Evolutionary conservation across 2,888 invertebrate genomes (phyloP), one percentile per base, ranked within the genome.

Genomic region (Entomobrya proxima): DNA sequence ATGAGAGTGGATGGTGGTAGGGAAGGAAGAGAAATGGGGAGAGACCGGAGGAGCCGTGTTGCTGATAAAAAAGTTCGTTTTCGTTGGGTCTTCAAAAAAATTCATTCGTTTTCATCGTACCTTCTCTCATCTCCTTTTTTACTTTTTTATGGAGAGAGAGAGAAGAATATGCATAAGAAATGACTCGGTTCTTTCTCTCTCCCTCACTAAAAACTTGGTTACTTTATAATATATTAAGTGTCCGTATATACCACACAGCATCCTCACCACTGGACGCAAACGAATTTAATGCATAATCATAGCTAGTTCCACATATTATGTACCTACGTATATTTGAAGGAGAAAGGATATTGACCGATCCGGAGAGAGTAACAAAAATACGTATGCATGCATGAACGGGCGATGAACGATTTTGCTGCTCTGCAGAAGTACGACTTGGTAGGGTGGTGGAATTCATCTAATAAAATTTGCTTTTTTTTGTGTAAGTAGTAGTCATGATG

Each of bases 401-500:
- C 58, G 32, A 75, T 32, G 74, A 50, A 74, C 44, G 44, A 30
- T 30, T 44, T 52, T 67, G 35, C 40, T 61, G 18, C 21, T 69
- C 32, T 37, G 64, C 35, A 9, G 35, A 55, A 52, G 76, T 67
- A 55, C 75, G 30, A 24, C 40, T 61, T 44, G 21, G 37, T 24
- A 21, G 24, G 85, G 85, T 88, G 88, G 87, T 87, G 89, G 89
- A 89, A 89, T 89, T 87, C 87, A 88, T 89, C 89, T 89, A 89
- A 89, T 89, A 88, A 89, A 89, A 89, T 89, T 89, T 89, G 86
- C 88, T 86, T 88, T 86, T 86, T 81, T 86, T 82, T 86, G 61
- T 61, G 61, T 32, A 32, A 7, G 47, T 47, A 2, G 74, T 81
- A 77, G 64, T 78, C 61, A 18, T 76, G 40, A 40, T 55, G 27